Base-by-base conservation (phyloP, 2,888 invertebrate species). In the Macrophya alboannulata region DNA sequence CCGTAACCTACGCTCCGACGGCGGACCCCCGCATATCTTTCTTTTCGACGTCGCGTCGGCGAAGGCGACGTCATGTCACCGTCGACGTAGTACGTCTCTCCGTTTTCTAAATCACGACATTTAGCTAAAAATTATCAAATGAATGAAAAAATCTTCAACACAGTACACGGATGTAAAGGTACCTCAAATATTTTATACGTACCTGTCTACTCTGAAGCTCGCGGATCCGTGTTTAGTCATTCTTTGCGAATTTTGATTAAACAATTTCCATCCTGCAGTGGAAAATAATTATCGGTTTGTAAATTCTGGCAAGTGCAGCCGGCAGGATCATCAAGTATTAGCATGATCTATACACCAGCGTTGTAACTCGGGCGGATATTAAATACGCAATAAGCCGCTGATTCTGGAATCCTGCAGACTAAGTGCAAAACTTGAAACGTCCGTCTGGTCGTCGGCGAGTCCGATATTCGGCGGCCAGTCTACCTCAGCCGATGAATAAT, bases 21-120 rank as follows among this genome's bases (percentile, higher is more conserved):
- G 15, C 21, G 17, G 37, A 31, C 55, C 37, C 21, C 25, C 21
- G 25, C 48, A 77, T 40, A 51, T 77, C 55, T 77, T 48, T 51
- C 25, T 77, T 77, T 55, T 55, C 48, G 40, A 25, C 77, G 17
- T 77, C 51, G 55, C 43, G 74, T 17, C 31, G 45, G 37, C 74
- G 43, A n/a, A 21, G 74, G 21, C 45, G 74, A n/a, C 55, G n/a
- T n/a, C 55, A n/a, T 8, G 55, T 48, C 40, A 45, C 4, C 10
- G 43, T 40, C 17, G n/a, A 55, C n/a, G 17, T n/a, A n/a, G 17
- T 9, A 31, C 68, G 55, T 55, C 55, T n/a, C 55, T 55, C 55
- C 55, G n/a, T 55, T 55, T 55, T n/a, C 55, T n/a, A n/a, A 55
- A 55, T n/a, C n/a, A 55, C 8, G 6, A 2, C n/a, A 55, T 55